Evolutionary conservation across 2,797 vertebrate genomes (phyloP).

Genomic region (Anguilla megastoma): DNA sequence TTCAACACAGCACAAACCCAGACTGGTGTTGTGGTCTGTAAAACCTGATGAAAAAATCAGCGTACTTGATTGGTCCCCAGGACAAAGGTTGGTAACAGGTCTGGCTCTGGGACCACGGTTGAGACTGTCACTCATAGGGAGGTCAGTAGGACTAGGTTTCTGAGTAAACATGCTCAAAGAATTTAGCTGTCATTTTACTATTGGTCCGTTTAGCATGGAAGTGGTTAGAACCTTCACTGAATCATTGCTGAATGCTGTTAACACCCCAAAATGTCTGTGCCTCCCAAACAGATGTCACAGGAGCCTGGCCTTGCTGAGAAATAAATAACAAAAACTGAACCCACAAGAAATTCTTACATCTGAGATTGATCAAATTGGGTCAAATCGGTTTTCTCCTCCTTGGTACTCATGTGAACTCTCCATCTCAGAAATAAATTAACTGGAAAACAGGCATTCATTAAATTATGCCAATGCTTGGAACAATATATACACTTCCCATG

Average conservation of each 20-base stretch:
- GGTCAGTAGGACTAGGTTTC: too few species aligned
- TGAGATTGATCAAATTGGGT: background rate
- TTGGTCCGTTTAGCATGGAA: too few species aligned
- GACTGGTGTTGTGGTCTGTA: background rate
- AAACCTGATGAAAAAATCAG: background rate
- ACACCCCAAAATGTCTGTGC: background rate
- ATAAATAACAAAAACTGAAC: background rate
- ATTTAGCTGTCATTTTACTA: too few species aligned
- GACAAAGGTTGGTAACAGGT: background rate
- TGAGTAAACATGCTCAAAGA: too few species aligned
- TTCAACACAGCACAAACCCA: background rate
- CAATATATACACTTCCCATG: too few species aligned
- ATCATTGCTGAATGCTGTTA: too few species aligned
- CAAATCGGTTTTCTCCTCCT: background rate
- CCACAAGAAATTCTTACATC: background rate
- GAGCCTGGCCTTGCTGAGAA: background rate
- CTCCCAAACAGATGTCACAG: background rate
- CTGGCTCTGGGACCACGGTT: too few species aligned
- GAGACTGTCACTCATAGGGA: too few species aligned
- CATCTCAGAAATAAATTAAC: background rate
- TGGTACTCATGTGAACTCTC: background rate
- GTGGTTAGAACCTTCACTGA: too few species aligned
- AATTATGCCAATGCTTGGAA: background rate
- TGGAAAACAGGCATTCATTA: background rate
- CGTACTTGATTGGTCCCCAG: background rate